Evolutionary conservation across 2,113 vertebrate genomes (phyloP).

Genomic region (Lagenorhynchus albirostris): DNA sequence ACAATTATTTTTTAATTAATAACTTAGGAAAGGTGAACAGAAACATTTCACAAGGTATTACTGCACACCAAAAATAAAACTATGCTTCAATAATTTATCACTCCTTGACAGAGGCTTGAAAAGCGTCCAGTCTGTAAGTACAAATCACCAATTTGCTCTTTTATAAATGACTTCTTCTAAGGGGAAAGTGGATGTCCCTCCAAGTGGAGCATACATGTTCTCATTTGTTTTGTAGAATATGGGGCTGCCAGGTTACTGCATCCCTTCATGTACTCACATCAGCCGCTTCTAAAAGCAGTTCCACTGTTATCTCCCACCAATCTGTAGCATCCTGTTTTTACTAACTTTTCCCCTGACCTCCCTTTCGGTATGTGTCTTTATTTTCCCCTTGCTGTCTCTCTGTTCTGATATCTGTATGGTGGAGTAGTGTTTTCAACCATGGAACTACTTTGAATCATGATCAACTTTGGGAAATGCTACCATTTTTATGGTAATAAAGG

Average conservation of each 20-base stretch:
- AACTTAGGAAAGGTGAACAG: conserved; percentile 21
- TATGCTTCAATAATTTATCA: conserved; percentile 69
- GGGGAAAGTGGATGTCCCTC: conserved; percentile 49
- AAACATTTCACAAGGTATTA: conserved; percentile 53
- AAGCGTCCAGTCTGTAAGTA: conserved; percentile 64
- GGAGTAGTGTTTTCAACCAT: not conserved
- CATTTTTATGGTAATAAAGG: conserved; percentile 53
- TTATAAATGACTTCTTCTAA: conserved; percentile 55
- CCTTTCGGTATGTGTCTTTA: not conserved
- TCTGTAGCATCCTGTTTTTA: not conserved
- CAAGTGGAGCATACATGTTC: conserved; percentile 11
- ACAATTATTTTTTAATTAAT: conserved; percentile 69
- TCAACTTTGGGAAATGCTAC: conserved; percentile 20
- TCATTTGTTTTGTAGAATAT: conserved; percentile 50
- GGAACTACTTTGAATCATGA: conserved; percentile 47
- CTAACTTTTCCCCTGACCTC: conserved; percentile 5
- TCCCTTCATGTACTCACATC: not conserved
- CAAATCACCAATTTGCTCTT: conserved; percentile 70
- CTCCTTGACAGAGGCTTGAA: conserved; percentile 70
- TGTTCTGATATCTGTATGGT: not conserved
- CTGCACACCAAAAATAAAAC: conserved; percentile 56
- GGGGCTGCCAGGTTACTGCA: conserved; percentile 1
- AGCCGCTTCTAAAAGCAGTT: not conserved
- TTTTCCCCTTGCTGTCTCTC: conserved; percentile 43
- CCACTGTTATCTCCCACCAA: too few species aligned